A percentile compares a stretch with the other conserved stretches of the same genome.
Evolutionary conservation across 2,797 vertebrate genomes (phyloP).

Genomic region (Sebastes minor): DNA sequence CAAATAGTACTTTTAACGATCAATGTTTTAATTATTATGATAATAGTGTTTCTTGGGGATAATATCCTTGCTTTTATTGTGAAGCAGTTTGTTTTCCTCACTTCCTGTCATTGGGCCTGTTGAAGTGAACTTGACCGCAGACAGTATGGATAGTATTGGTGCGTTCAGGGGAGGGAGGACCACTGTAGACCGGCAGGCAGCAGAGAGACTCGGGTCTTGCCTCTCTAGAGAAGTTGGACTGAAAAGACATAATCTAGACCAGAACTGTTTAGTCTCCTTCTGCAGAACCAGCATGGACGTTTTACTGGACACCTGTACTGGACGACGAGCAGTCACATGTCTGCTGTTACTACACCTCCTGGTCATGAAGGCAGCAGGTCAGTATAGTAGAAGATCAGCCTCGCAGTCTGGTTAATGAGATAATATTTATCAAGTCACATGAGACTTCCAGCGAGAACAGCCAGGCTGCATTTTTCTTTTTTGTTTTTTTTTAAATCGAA

Average conservation of each 20-base stretch:
- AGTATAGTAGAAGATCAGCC: constrained; percentile 8
- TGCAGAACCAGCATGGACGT: constrained; percentile 32
- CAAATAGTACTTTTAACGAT: neutral
- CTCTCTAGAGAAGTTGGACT: neutral
- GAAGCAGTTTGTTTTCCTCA: neutral
- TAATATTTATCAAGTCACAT: constrained; percentile 36
- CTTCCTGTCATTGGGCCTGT: neutral
- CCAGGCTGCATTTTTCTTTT: neutral
- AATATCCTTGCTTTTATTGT: neutral
- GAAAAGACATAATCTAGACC: neutral
- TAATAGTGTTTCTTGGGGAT: too few species aligned
- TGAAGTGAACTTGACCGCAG: neutral
- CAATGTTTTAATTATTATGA: neutral
- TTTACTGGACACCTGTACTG: constrained; percentile 1
- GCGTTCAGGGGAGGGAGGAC: neutral
- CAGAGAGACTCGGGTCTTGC: accelerated
- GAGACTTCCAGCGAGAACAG: neutral
- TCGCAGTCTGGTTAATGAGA: neutral
- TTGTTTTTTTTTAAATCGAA: too few species aligned
- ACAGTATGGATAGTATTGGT: neutral
- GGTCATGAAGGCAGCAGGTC: constrained; percentile 50
- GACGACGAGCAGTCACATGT: neutral
- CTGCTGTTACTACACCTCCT: constrained; percentile 37
- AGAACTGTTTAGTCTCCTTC: neutral
- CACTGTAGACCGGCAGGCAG: neutral